Evolutionary conservation across 2,888 invertebrate genomes (phyloP), one percentile per base, ranked within the genome.

Genomic region (Galeruca laticollis): DNA sequence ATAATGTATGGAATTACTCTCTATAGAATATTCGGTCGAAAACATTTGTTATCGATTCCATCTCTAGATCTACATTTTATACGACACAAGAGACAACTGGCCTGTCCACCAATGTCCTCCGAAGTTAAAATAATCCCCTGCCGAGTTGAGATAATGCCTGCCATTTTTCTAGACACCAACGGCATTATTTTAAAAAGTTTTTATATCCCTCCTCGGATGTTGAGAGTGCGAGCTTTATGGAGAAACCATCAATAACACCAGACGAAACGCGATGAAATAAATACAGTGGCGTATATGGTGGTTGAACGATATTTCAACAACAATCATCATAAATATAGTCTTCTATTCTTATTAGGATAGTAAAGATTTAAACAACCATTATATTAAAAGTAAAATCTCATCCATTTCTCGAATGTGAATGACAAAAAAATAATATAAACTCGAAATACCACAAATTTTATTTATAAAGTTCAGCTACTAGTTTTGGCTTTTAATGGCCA

Each of bases 131-230:
- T 82, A 83, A 84, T 84, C 83, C 83, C 82, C 83, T 78, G 80
- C 77, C 81, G 83, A 81, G 83, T 81, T 79, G 79, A 83, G 83
- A 84, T 84, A 85, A 84, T 84, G 83, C 82, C 80, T 76, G 81
- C 83, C 83, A 85, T 85, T 84, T 84, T 84, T 84, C 84, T 81
- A 79, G 82, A 83, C 84, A 83, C 83, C 83, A 81, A 80, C 79
- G 81, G 84, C 83, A 84, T 84, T 84, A 84, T 84, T 84, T 84
- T 84, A 83, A 84, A 84, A 84, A 84, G 78, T 84, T 84, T 84
- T 84, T 84, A 84, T 84, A 83, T 83, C 83, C 79, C 73, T 73
- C 79, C 73, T 73, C 72, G 77, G 78, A 78, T 79, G 77, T 76
- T 74, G 78, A 72, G 75, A 73, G 76, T 75, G 78, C 75, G 75